Conservation (phyloP, 1,140 invertebrate species). For the Chlorops oryzae region DNA sequence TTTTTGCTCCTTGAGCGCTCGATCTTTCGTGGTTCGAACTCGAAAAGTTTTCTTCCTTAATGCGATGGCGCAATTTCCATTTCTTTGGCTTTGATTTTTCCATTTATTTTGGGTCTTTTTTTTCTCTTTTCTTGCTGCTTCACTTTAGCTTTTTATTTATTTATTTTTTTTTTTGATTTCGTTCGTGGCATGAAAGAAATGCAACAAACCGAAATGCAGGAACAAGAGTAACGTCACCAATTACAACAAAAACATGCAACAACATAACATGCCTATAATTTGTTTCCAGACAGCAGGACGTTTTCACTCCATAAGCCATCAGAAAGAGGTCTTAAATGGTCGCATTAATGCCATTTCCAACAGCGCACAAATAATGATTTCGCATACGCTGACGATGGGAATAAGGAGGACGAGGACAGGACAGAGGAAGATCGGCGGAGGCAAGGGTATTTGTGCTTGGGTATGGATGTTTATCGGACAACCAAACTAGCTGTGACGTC, state of each 20-base stretch:
- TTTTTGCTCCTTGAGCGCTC: too few relatives aligned
- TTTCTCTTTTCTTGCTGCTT: background rate
- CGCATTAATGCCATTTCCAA: slow-evolving; percentile 46
- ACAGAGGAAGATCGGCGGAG: too few relatives aligned
- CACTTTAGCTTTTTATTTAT: background rate
- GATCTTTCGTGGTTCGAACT: too few relatives aligned
- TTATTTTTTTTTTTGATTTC: slow-evolving; percentile 5
- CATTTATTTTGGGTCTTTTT: background rate
- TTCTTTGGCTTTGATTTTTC: too few relatives aligned
- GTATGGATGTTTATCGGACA: too few relatives aligned
- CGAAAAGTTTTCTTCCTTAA: too few relatives aligned
- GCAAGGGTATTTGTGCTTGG: too few relatives aligned
- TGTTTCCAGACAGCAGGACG: slow-evolving; percentile 47
- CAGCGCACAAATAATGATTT: slow-evolving; percentile 44
- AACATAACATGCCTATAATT: slow-evolving; percentile 48
- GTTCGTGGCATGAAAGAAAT: slow-evolving; percentile 1
- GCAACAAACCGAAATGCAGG: slow-evolving; percentile 1
- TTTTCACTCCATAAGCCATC: slow-evolving; percentile 47
- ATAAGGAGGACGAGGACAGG: too few relatives aligned
- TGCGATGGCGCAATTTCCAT: too few relatives aligned
- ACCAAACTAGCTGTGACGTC: too few relatives aligned
- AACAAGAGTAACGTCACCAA: background rate
- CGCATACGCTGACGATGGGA: too few relatives aligned
- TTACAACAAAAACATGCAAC: slow-evolving; percentile 43
- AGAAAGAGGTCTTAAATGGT: slow-evolving; percentile 47